These are phyloP conservation scores for Baccha elongata DNA, from an alignment of 2,888 invertebrate genomes.

Conservation along the genomic window DNA sequence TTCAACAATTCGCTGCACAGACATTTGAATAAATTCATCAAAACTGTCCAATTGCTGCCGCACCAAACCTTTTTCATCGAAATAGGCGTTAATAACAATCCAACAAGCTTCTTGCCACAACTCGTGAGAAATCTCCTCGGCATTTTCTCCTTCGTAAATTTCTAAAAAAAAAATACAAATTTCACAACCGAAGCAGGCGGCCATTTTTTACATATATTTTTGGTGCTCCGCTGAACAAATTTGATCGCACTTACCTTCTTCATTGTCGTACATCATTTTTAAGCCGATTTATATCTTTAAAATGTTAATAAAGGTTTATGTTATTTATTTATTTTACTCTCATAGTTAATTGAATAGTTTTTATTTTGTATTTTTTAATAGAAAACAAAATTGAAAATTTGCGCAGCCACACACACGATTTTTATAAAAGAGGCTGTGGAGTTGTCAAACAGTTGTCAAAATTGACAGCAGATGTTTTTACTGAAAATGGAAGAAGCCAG, in stretches of 20 bases:
- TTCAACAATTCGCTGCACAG: conserved; percentile 99
- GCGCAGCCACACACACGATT: conserved; percentile 19
- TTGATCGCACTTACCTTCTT: conserved; percentile 78
- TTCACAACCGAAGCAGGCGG: conserved; percentile 28
- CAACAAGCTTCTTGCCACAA: conserved; percentile 99
- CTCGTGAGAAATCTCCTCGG: conserved; percentile 98
- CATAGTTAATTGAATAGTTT: conserved; percentile 24
- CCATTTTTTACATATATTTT: conserved; percentile 40
- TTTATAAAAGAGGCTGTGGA: conserved; percentile 11
- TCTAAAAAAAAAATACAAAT: conserved; percentile 76
- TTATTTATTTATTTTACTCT: neutral
- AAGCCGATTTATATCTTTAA: no score
- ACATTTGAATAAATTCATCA: conserved; percentile 99
- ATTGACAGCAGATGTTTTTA: conserved; percentile 1
- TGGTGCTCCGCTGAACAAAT: neutral
- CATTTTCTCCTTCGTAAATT: conserved; percentile 91
- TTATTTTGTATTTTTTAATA: neutral
- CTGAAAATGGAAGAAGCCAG: neutral
- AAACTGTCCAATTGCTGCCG: conserved; percentile 99
- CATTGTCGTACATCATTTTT: conserved; percentile 81
- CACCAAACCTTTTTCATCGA: conserved; percentile 99
- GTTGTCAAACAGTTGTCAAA: conserved; percentile 34
- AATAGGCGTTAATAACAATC: conserved; percentile 99
- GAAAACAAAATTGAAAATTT: neutral
- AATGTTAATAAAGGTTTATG: no score